Base-by-base conservation (phyloP, 1,140 invertebrate genomes). In the Drosophila malerkotliana region DNA sequence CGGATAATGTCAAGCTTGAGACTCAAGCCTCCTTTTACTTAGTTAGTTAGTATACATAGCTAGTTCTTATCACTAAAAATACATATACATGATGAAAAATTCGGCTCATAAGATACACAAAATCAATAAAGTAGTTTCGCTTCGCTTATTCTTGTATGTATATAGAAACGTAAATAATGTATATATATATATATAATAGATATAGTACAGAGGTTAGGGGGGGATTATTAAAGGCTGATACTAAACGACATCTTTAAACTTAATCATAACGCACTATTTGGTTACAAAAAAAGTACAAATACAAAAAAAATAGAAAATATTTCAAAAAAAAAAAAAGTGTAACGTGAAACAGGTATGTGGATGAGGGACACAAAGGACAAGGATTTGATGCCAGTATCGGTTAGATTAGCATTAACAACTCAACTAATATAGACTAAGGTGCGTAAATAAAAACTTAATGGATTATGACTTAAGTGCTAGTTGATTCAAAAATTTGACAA, bases 181-280 rank as follows among this genome's bases (percentile, higher is more conserved):
- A 15, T 45, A 48, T 30, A 49, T 7, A 28, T 28, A 14, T 47
- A 45, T 59, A 60, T 48, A 60, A 28, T 28, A 12, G 37, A 45
- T 59, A 60, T 48, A 60, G 61, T 37, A 57, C 52, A 68, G 30
- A 21, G 47, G 47, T 48, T 26, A 21, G 48, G 39, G 41, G 37
- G 26, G 26, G 26, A 26, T 26, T 26, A 6, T 37, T 49, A 8
- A 18, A 28, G 61, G 48, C 58, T 60, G 58, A 63, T 37, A 39
- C 24, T 37, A 68, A 26, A 68, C 8, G 58, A 8, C 26, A 30
- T 9, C 4, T 12, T 44, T 18, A 28, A 18, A 12, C 37, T 6
- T 51, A 57, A 45, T 45, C 28, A n/a, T 62, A 63, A 63, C 54
- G 59, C 44, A 49, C 64, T 57, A 71, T 39, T 71, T 71, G 28